Conservation (phyloP, 2,888 invertebrate species). For the Amiota mariae region DNA sequence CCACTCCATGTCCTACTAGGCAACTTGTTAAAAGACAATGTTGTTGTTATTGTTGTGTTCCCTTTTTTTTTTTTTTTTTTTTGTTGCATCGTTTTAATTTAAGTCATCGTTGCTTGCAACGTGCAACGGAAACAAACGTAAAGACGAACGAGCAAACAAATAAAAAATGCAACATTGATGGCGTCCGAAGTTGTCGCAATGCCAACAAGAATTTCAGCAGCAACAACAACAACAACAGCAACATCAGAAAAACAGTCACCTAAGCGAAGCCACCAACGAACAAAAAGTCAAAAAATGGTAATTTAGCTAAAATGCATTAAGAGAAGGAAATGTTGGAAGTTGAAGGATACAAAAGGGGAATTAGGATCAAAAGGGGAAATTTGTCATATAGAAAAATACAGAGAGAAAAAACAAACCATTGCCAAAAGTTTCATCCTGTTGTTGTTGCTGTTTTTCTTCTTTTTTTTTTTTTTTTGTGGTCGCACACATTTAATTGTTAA, state of each 20-base stretch:
- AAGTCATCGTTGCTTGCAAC: conserved; percentile 1
- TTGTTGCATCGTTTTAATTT: conserved; percentile 14
- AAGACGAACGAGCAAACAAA: background rate
- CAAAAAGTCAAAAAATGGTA: conserved; percentile 26
- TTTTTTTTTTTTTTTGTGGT: conserved; percentile 7
- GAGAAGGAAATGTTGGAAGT: too few relatives aligned
- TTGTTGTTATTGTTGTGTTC: background rate
- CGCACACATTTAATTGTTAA: conserved; percentile 29
- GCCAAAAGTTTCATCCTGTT: background rate
- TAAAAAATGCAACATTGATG: conserved; percentile 21
- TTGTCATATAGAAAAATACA: too few relatives aligned
- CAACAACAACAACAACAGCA: conserved; percentile 10
- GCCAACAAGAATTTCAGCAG: conserved; percentile 26
- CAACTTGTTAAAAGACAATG: background rate
- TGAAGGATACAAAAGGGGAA: too few relatives aligned
- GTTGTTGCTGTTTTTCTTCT: conserved; percentile 1
- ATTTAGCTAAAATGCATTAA: conserved; percentile 7
- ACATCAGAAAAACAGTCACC: background rate
- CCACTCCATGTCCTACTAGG: background rate
- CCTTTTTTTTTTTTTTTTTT: conserved; percentile 6
- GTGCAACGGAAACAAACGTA: conserved; percentile 1
- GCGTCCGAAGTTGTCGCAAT: conserved; percentile 28
- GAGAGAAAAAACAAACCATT: too few relatives aligned
- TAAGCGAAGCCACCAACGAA: conserved; percentile 13
- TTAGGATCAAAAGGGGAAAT: too few relatives aligned